Base-by-base conservation (phyloP, 2,113 vertebrate genomes). In the Ictalurus furcatus region DNA sequence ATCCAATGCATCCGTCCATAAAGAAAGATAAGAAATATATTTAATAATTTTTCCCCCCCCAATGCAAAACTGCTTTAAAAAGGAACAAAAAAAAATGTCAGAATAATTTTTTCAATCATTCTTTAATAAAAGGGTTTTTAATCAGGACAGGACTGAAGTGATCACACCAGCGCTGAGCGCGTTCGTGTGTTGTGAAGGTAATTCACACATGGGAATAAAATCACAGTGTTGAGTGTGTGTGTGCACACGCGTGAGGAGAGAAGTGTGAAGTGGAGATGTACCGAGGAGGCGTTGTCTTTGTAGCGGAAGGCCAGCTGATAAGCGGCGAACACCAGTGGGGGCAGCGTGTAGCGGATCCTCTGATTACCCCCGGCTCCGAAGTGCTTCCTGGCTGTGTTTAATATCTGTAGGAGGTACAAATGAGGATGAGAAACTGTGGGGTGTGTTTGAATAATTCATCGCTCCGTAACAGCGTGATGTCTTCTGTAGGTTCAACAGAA, bases 311-410 rank as follows among this genome's bases (percentile, higher is more conserved):
- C 98, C 40, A 99, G 95, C 93, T 99, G 98, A 94, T 99, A 99
- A 0, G 98, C 98, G 48, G 98, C 97, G 58, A 99, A 99, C 16
- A 99, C 97, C 93, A 99, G 88, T 0, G 98, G 98, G 0, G 98
- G 98, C 76, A 99, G 94, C 0, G 98, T 99, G 93, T 97, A 99
- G 19, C 97, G 98, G 84, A 99, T 99, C 85, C 98, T 96, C 5
- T 99, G 98, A 95, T 99, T 99, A 80, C 98, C 98, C 34, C 98
- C 98, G 0, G 98, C 98, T 16, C 98, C 98, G 92, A 99, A 99
- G 92, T 99, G 98, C 92, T 99, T 99, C 91, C 98, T 96, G 65
- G 98, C 97, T 0, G 98, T 99, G 93, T 98, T 99, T 78, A 99
- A 95, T 92, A 99, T 99, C 98, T 99, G 79, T 37, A 71, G 88